These are phyloP conservation scores for Netelia melanura DNA, from an alignment of 2,888 invertebrate species.

Conservation along the genomic window DNA sequence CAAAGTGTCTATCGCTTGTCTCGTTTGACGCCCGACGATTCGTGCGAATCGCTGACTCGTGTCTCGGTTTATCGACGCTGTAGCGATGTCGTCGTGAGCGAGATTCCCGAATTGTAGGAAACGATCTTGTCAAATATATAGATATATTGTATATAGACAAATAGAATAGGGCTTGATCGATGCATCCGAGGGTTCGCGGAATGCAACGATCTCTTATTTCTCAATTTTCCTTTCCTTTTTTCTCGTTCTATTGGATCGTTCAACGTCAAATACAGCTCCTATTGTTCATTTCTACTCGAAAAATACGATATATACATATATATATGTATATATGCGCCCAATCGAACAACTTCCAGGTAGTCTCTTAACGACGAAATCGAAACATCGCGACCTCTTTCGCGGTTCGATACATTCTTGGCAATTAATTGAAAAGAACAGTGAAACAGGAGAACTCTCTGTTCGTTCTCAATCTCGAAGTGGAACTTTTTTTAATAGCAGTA, in stretches of 20 bases:
- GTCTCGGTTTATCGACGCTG: constrained; percentile 53
- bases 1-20: constrained; percentile 53
- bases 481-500: background rate
- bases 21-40: constrained; percentile 54
- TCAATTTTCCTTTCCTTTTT: constrained; percentile 4
- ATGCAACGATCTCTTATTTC: constrained; percentile 40
- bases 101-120: constrained; percentile 36
- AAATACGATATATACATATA: constrained; percentile 20
- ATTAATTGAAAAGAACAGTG: constrained; percentile 42
- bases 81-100: constrained; percentile 51
- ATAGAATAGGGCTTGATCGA: background rate
- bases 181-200: constrained; percentile 30
- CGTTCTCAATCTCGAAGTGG: constrained; percentile 27
- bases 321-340: background rate
- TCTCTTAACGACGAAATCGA: constrained; percentile 14
- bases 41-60: constrained; percentile 68
- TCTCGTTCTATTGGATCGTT: constrained; percentile 40
- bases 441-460: constrained; percentile 11
- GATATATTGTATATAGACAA: constrained; percentile 9
- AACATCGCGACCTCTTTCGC: constrained; percentile 44
- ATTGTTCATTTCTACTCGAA: constrained; percentile 48
- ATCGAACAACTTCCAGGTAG: constrained; percentile 23
- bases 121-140: constrained; percentile 61
- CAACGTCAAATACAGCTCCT: constrained; percentile 38
- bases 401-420: constrained; percentile 19